Conservation (phyloP, 2,113 vertebrate genomes). For the Vidua chalybeata region DNA sequence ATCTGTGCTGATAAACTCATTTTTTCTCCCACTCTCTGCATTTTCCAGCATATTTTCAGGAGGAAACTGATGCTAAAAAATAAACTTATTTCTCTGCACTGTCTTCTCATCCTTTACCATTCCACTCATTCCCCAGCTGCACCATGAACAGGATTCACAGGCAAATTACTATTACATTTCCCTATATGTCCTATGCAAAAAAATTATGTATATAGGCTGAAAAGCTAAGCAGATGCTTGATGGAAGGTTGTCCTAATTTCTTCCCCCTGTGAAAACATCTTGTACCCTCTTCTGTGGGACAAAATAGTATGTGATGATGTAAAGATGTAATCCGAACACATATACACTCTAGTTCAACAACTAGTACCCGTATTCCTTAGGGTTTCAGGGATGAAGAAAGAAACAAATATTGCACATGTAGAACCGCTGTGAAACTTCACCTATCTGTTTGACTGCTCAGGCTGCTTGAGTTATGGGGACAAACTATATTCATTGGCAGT, state of each 20-base stretch:
- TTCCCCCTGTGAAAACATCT: not conserved
- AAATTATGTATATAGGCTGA: not conserved
- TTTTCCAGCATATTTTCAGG: not conserved
- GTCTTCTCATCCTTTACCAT: not conserved
- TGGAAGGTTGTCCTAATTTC: not conserved
- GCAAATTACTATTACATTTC: not conserved
- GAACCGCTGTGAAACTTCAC: not conserved
- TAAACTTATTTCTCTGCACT: not conserved
- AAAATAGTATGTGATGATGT: not conserved
- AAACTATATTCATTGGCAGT: not conserved
- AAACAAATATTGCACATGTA: not conserved
- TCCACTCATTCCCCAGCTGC: not conserved
- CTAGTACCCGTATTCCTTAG: not conserved
- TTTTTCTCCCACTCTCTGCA: not conserved
- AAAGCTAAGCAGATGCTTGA: not conserved
- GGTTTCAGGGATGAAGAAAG: not conserved
- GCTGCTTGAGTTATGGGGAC: not conserved
- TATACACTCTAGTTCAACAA: not conserved
- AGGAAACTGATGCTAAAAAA: not conserved
- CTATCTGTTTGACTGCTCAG: not conserved
- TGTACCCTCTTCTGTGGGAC: not conserved
- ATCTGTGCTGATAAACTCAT: not conserved
- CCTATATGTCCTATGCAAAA: not conserved
- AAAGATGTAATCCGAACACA: not conserved
- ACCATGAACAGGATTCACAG: not conserved